Conservation (phyloP, 2,888 invertebrate species). For the Apamea epomidion region DNA sequence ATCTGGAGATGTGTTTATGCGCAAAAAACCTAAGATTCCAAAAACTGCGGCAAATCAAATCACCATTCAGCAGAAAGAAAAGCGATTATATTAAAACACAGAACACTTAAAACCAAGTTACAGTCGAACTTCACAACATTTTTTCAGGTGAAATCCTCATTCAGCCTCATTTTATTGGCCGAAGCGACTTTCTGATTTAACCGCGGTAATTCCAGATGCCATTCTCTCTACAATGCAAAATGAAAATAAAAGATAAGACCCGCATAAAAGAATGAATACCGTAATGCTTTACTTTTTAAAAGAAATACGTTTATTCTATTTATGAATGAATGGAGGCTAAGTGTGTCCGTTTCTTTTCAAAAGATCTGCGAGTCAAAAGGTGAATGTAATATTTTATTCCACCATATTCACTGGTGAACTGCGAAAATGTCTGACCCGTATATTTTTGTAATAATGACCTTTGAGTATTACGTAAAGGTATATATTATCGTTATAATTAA, state of each 20-base stretch:
- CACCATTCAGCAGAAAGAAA: background rate
- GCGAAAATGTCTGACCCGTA: background rate
- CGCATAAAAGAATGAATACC: slow-evolving; percentile 55
- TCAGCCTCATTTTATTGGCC: slow-evolving; percentile 56
- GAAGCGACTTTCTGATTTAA: slow-evolving; percentile 48
- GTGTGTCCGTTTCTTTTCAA: slow-evolving; percentile 53
- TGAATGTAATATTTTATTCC: slow-evolving; percentile 49
- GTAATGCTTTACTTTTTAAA: slow-evolving; percentile 56
- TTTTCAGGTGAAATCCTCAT: slow-evolving; percentile 45
- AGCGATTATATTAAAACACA: slow-evolving; percentile 14
- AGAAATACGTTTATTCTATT: slow-evolving; percentile 57
- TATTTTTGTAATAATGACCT: slow-evolving; percentile 18
- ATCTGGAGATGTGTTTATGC: background rate
- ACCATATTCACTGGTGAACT: slow-evolving; percentile 27
- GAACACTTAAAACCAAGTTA: slow-evolving; percentile 28
- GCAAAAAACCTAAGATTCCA: background rate
- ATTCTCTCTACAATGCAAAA: slow-evolving; percentile 66
- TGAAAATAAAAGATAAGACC: slow-evolving; percentile 64
- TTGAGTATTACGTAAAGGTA: background rate
- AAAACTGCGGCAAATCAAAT: background rate
- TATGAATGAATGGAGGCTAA: slow-evolving; percentile 54
- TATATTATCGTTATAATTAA: background rate
- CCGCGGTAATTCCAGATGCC: slow-evolving; percentile 56
- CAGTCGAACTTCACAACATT: slow-evolving; percentile 3
- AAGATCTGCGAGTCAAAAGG: slow-evolving; percentile 49